Conservation (phyloP, 2,797 vertebrate genomes). For the Bradypodion pumilum region DNA sequence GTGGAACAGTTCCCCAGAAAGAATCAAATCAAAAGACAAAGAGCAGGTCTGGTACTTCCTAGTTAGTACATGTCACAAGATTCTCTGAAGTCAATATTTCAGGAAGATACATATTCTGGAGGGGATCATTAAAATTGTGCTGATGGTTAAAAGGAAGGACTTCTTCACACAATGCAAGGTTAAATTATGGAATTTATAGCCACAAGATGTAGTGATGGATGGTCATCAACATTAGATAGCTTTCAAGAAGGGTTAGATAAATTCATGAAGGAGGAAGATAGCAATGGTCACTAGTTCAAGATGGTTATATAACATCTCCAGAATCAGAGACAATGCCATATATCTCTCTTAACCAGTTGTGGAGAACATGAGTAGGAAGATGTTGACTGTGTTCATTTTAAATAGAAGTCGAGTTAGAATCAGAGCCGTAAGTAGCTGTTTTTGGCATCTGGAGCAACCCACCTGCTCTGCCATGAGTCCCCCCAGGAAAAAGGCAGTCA, state of each 20-base stretch:
- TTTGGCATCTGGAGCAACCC: no score
- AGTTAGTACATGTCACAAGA: neutral
- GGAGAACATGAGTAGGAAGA: neutral
- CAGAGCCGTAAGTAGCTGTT: no score
- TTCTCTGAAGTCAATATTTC: neutral
- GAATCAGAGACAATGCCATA: neutral
- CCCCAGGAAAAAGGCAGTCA: no score
- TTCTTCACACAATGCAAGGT: neutral
- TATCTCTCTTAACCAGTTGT: neutral
- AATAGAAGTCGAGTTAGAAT: no score
- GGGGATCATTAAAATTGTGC: conserved; percentile 27
- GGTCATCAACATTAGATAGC: neutral
- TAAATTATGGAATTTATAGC: neutral
- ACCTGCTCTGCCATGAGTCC: no score
- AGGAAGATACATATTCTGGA: neutral
- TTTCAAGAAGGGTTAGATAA: neutral
- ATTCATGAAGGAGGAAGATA: neutral
- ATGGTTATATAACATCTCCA: neutral
- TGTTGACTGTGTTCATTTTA: no score
- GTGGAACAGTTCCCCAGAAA: neutral
- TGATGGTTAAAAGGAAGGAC: neutral
- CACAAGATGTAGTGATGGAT: neutral
- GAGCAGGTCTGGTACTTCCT: neutral
- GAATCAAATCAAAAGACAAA: neutral
- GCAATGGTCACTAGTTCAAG: neutral